Conservation (phyloP, 1,140 invertebrate genomes). For the Leptoteleia sp. region DNA sequence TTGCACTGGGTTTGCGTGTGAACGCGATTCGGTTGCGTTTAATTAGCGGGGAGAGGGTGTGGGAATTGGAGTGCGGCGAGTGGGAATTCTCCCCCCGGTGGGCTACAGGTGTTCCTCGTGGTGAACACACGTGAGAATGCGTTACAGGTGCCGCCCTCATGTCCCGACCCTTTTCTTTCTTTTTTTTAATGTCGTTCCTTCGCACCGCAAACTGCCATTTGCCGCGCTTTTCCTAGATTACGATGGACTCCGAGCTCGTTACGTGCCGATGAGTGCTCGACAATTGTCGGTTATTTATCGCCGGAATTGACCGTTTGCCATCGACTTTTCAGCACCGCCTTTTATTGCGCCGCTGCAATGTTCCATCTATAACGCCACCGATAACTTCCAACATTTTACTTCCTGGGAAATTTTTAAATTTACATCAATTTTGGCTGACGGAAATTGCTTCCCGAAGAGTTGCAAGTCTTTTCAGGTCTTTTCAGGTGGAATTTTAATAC, state of each 20-base stretch:
- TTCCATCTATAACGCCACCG: too few relatives aligned
- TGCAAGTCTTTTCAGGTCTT: too few relatives aligned
- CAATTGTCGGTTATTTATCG: constrained; percentile 39
- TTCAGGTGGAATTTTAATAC: too few relatives aligned
- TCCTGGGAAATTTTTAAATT: too few relatives aligned
- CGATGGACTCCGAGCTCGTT: constrained; percentile 33
- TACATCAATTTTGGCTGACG: too few relatives aligned
- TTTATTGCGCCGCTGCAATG: constrained; percentile 10
- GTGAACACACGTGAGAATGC: constrained; percentile 75
- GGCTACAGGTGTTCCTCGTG: constrained; percentile 76
- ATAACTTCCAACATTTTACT: too few relatives aligned
- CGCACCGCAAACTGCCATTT: constrained; percentile 70
- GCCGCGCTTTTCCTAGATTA: constrained; percentile 31
- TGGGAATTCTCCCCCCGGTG: constrained; percentile 46
- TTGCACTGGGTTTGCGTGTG: constrained; percentile 50
- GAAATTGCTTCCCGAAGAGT: too few relatives aligned
- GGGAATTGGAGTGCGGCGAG: constrained; percentile 70
- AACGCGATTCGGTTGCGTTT: constrained; percentile 53
- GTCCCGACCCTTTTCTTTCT: constrained; percentile 43
- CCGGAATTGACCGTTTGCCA: constrained; percentile 33
- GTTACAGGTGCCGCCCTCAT: constrained; percentile 74
- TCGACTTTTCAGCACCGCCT: constrained; percentile 7
- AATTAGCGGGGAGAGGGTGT: constrained; percentile 64
- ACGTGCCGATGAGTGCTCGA: constrained; percentile 33
- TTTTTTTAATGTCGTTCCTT: constrained; percentile 71